These are phyloP conservation scores for Rhopalosiphum padi DNA, from an alignment of 1,140 invertebrate genomes.

Conservation along the genomic window DNA sequence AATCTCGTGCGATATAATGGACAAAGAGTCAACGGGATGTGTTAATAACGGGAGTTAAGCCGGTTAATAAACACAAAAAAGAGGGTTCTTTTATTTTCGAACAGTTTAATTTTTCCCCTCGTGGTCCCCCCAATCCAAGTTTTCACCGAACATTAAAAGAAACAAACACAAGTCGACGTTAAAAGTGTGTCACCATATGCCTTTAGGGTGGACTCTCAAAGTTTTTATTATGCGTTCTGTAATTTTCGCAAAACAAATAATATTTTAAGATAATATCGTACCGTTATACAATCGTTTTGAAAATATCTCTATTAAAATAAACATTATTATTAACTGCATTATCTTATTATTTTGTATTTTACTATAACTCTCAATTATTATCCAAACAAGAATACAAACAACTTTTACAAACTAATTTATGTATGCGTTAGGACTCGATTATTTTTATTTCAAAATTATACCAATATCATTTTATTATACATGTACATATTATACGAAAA, in stretches of 20 bases:
- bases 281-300: not conserved
- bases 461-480: not conserved
- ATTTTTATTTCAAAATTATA: not conserved
- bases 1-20: slow-evolving; percentile 42
- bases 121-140: not conserved
- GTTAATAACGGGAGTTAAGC: slow-evolving; percentile 57
- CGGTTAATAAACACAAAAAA: slow-evolving; percentile 56
- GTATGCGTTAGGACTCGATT: not conserved
- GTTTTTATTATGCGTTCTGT: not conserved
- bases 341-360: not conserved
- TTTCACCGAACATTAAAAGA: slow-evolving; percentile 35
- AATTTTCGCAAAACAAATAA: slow-evolving; percentile 23
- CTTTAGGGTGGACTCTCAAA: not conserved
- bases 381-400: not conserved
- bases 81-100: slow-evolving; percentile 55
- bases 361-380: not conserved
- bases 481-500: not conserved
- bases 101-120: slow-evolving; percentile 49
- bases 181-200: slow-evolving; percentile 47
- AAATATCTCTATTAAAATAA: slow-evolving; percentile 4
- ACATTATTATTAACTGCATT: not conserved
- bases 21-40: slow-evolving; percentile 57
- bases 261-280: slow-evolving; percentile 10
- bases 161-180: slow-evolving; percentile 22
- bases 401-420: not conserved